Evolutionary conservation across 2,113 vertebrate species (phyloP).

Genomic region (Acanthisitta chloris): DNA sequence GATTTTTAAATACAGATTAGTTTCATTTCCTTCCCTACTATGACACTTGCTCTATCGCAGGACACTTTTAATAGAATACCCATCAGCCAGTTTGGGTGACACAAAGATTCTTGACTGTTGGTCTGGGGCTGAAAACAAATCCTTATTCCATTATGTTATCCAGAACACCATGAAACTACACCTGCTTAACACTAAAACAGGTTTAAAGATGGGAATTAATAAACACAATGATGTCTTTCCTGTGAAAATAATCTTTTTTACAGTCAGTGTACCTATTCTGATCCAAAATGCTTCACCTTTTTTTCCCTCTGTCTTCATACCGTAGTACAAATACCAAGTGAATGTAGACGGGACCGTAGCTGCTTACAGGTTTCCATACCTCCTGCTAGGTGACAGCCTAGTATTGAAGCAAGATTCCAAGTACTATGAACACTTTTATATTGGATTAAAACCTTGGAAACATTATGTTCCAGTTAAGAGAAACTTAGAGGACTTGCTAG

Average conservation of each 20-base stretch:
- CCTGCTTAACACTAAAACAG: background rate
- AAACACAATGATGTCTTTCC: background rate
- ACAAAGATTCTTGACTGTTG: background rate
- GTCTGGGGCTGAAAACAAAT: background rate
- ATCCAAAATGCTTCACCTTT: background rate
- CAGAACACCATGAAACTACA: background rate
- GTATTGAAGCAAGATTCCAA: constrained; percentile 91
- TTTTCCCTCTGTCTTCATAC: background rate
- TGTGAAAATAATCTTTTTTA: background rate
- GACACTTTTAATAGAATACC: background rate
- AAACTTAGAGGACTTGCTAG: constrained; percentile 85
- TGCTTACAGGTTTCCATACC: constrained; percentile 91
- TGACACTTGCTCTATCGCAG: background rate
- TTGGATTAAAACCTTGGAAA: constrained; percentile 75
- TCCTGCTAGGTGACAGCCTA: constrained; percentile 90
- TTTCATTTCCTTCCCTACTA: background rate
- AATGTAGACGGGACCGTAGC: constrained; percentile 91
- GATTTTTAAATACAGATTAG: background rate
- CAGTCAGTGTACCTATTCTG: background rate
- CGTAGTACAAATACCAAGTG: constrained; percentile 92
- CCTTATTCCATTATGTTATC: background rate
- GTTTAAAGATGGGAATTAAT: background rate
- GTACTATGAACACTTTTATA: constrained; percentile 92
- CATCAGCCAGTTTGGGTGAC: background rate
- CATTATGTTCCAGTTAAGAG: constrained; percentile 87